Evolutionary conservation across 2,113 vertebrate species (phyloP).

Genomic region (Tupaia tana): DNA sequence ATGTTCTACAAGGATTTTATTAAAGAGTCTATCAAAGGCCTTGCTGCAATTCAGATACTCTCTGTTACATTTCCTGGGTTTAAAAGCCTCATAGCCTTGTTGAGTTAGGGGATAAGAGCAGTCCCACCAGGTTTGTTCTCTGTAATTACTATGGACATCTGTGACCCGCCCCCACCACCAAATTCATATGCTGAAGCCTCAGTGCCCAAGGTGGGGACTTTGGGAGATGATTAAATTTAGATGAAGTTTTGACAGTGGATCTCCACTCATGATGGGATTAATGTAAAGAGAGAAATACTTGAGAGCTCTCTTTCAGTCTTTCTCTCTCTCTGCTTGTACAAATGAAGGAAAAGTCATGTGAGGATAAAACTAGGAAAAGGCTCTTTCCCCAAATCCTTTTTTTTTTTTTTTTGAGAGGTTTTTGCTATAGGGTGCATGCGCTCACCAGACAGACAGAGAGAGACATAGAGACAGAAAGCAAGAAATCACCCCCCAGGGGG

Average conservation of each 20-base stretch:
- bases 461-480: too few relatives aligned
- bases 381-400: neutral
- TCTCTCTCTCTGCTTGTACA: neutral
- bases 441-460: too few relatives aligned
- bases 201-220: neutral
- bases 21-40: neutral
- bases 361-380: neutral
- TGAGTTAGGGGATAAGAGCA: neutral
- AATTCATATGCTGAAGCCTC: neutral
- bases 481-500: too few relatives aligned
- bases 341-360: neutral
- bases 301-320: neutral
- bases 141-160: neutral
- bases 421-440: too few relatives aligned
- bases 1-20: conserved; percentile 39
- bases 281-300: neutral
- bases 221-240: neutral
- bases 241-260: neutral
- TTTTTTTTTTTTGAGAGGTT: too few relatives aligned
- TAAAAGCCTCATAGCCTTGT: neutral
- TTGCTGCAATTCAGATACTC: neutral
- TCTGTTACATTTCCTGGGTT: neutral
- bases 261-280: neutral
- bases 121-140: neutral
- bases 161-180: neutral